phyloP scores from a whole-genome alignment of 1,140 invertebrate species.

The Anadara kagoshimensis region DNA sequence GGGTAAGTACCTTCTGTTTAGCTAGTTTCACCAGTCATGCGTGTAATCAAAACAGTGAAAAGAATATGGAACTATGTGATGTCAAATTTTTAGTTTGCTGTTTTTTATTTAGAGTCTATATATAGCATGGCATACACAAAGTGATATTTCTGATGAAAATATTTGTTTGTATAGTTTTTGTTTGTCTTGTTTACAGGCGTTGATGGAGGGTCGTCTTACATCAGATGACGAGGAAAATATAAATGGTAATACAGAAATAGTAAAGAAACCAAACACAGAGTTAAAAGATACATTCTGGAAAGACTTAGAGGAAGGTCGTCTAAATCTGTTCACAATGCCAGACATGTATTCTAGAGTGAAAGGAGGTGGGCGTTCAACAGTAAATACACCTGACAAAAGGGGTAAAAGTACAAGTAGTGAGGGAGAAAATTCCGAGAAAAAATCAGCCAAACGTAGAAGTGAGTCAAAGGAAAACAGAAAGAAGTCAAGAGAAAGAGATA shows the following conservation, averaged over 20 bases:
- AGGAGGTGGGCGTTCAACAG: slow-evolving; percentile 42
- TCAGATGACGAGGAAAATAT: slow-evolving; percentile 29
- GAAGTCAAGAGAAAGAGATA: slow-evolving; percentile 2
- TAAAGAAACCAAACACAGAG: slow-evolving; percentile 21
- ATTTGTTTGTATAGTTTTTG: background rate
- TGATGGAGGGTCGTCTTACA: slow-evolving; percentile 52
- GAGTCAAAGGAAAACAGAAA: slow-evolving; percentile 10
- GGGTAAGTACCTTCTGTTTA: too few relatives aligned
- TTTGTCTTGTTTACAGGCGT: slow-evolving; percentile 37
- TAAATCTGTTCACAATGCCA: slow-evolving; percentile 60
- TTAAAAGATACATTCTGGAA: slow-evolving; percentile 70
- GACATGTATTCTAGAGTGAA: slow-evolving; percentile 71
- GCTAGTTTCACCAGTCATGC: too few relatives aligned
- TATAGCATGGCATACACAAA: too few relatives aligned
- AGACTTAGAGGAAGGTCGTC: slow-evolving; percentile 67
- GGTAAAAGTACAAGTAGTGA: slow-evolving; percentile 19
- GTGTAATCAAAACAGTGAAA: too few relatives aligned
- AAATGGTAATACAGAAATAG: slow-evolving; percentile 24
- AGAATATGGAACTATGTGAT: too few relatives aligned
- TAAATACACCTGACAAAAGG: slow-evolving; percentile 39
- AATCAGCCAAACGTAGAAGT: slow-evolving; percentile 14
- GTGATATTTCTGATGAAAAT: background rate
- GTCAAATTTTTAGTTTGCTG: too few relatives aligned
- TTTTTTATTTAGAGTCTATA: too few relatives aligned
- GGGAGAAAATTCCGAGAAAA: background rate